Percentiles rank a stretch among this genome's conserved stretches.
These are phyloP conservation scores for Dasyprocta punctata DNA, from an alignment of 2,113 vertebrate species.

Conservation along the genomic window DNA sequence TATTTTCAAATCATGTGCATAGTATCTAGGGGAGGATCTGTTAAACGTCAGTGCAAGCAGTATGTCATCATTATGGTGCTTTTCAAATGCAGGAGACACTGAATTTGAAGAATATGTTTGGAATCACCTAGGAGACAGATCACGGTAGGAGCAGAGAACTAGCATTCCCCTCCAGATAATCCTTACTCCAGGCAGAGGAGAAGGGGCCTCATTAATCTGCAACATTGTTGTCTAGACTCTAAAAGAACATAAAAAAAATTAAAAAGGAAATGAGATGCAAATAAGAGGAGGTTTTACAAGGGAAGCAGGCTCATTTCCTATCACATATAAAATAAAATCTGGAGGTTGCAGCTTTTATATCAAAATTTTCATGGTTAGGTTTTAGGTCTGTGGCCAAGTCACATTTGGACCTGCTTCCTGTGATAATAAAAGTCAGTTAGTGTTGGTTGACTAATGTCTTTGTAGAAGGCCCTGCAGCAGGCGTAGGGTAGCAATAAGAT, in stretches of 20 bases:
- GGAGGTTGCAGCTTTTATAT: neutral
- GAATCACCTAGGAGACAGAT: neutral
- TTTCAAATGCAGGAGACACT: neutral
- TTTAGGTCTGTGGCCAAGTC: neutral
- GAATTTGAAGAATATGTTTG: neutral
- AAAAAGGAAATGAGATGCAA: neutral
- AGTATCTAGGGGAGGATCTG: neutral
- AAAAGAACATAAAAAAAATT: neutral
- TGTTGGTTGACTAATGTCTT: neutral
- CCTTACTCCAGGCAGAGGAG: neutral
- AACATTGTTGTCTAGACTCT: neutral
- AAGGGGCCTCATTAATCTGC: neutral
- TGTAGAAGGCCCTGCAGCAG: neutral
- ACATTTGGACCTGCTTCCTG: neutral
- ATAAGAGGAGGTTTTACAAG: neutral
- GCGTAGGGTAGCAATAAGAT: neutral
- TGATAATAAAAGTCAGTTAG: neutral
- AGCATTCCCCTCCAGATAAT: neutral
- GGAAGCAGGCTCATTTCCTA: neutral
- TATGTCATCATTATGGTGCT: neutral
- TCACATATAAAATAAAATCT: neutral
- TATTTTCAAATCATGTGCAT: conserved; percentile 14
- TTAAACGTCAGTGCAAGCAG: neutral
- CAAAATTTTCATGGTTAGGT: neutral
- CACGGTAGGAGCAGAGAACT: neutral